Conservation (phyloP, 1,140 invertebrate species). For the Papilio helenus region DNA sequence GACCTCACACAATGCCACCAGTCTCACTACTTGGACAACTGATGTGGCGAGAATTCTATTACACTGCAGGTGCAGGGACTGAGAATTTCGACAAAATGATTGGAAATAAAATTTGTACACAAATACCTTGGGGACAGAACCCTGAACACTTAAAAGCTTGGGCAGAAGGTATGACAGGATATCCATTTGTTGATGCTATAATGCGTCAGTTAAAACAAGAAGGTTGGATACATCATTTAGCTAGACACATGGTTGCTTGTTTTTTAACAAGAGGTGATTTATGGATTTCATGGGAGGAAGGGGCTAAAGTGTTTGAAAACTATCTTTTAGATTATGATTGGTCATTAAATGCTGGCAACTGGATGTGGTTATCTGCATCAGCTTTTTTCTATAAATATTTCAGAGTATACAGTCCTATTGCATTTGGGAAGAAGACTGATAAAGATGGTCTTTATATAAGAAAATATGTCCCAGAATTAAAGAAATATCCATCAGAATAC, state of each 20-base stretch:
- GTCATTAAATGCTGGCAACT: conserved; percentile 91
- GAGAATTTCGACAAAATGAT: conserved; percentile 89
- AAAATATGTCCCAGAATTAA: conserved; percentile 88
- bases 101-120: conserved; percentile 87
- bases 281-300: conserved; percentile 86
- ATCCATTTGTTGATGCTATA: conserved; percentile 91
- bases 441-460: conserved; percentile 88
- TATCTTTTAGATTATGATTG: conserved; percentile 89
- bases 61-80: conserved; percentile 87
- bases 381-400: conserved; percentile 91
- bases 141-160: conserved; percentile 86
- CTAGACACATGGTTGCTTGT: conserved; percentile 89
- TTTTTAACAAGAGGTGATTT: conserved; percentile 87
- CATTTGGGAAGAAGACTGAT: conserved; percentile 90
- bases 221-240: conserved; percentile 91
- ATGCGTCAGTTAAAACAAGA: conserved; percentile 89
- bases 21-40: conserved; percentile 87
- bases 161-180: conserved; percentile 88
- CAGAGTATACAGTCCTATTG: conserved; percentile 89
- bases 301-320: conserved; percentile 87
- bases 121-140: conserved; percentile 89
- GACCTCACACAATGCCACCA: conserved; percentile 84
- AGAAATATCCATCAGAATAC: conserved; percentile 86
- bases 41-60: conserved; percentile 91
- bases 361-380: conserved; percentile 91